Conservation (phyloP, 1,140 invertebrate genomes). For the Maniola jurtina region DNA sequence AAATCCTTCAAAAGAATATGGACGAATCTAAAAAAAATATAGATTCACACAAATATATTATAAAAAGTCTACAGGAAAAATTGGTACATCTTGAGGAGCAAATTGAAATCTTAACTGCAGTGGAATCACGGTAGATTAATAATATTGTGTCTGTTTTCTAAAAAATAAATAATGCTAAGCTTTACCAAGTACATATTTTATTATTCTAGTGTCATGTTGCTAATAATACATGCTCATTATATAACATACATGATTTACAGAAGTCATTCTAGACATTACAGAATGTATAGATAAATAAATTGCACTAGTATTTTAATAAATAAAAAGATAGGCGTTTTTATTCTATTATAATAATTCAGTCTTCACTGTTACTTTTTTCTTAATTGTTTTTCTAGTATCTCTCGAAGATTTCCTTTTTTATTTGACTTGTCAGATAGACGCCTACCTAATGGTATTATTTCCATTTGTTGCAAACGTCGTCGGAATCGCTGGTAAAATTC, state of each 20-base stretch:
- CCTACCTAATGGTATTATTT: constrained; percentile 83
- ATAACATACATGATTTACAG: no score
- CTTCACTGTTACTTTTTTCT: constrained; percentile 39
- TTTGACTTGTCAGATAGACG: constrained; percentile 75
- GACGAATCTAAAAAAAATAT: constrained; percentile 43
- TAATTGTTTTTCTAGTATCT: constrained; percentile 66
- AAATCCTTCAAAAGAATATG: constrained; percentile 51
- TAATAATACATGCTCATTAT: no score
- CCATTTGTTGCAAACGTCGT: constrained; percentile 81
- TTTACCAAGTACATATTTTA: not conserved
- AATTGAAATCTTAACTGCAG: constrained; percentile 66
- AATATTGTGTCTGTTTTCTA: not conserved
- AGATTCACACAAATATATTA: constrained; percentile 63
- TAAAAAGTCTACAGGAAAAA: constrained; percentile 71
- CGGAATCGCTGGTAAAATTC: constrained; percentile 89
- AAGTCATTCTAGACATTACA: no score
- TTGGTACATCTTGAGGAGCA: constrained; percentile 69
- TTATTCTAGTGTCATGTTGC: not conserved
- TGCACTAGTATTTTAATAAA: not conserved
- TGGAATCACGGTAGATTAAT: constrained; percentile 56
- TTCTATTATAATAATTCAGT: constrained; percentile 19
- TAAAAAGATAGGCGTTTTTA: not conserved
- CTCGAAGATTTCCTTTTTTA: constrained; percentile 62
- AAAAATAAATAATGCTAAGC: not conserved
- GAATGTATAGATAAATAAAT: constrained; percentile 1